Base-by-base conservation (phyloP, 2,888 invertebrate species). In the Leptarthrus brevirostris region DNA sequence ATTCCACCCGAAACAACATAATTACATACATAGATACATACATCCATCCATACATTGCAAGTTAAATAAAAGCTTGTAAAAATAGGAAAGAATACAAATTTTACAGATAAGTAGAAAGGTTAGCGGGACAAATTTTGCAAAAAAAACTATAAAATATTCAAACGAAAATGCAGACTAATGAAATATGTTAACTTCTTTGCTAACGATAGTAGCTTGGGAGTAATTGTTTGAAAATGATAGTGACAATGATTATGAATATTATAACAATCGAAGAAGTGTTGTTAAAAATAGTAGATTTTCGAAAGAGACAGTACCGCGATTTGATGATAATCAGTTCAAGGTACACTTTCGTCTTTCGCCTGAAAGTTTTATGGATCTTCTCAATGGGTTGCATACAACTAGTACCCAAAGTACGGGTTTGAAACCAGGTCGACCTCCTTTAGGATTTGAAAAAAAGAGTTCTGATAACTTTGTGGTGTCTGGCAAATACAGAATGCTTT, bases 401-500 rank as follows among this genome's bases (percentile, higher is more conserved):
- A 14, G 20, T 5, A 3, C 6, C 18, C 16, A 22, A 8, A 6
- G 54, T 26, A 12, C n/a, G 26, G 52, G 20, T 14, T 14, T 54
- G 18, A 18, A 2, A 12, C 22, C 24, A 0, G 26, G 54, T 12
- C 5, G 26, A 24, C 54, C 26, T 16, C n/a, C 18, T 24, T 0
- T 54, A 24, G n/a, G 10, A 22, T 24, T 54, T 24, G 5, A 12
- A 54, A 54, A 22, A 24, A 6, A 5, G 24, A 54, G 5, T 22
- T 10, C 22, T 54, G 4, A n/a, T 54, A 24, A 54, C 54, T n/a
- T 24, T 54, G n/a, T 54, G 2, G 54, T 54, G 24, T 54, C n/a
- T 54, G 24, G 54, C 54, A 24, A 54, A 54, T n/a, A 54, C 20
- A 6, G 30, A 34, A 18, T 58, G 18, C 14, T 36, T 58, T 20